Evolutionary conservation across 1,140 invertebrate species (phyloP).

Genomic region (Musca domestica): DNA sequence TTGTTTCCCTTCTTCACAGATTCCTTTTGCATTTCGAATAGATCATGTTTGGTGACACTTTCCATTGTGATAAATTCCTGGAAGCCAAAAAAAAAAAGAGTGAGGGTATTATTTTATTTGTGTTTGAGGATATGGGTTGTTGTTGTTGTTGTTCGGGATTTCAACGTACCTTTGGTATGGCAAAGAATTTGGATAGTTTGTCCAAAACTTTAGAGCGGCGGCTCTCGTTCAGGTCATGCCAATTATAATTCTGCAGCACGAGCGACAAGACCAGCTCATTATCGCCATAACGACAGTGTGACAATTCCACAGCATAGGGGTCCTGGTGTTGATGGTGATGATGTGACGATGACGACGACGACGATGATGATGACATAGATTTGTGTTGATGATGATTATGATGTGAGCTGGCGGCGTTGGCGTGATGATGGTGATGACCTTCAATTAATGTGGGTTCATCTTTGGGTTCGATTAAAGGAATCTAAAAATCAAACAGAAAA

Average conservation of each 20-base stretch:
- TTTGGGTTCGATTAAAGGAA: conserved; percentile 46
- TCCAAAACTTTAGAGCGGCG: conserved; percentile 44
- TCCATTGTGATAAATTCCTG: conserved; percentile 51
- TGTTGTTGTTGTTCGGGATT: neutral
- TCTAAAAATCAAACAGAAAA: conserved; percentile 33
- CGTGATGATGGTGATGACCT: neutral
- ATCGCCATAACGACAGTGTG: conserved; percentile 45
- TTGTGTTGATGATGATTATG: neutral
- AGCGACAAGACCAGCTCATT: conserved; percentile 48
- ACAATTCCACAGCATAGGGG: conserved; percentile 46
- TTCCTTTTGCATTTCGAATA: conserved; percentile 44
- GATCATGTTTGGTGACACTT: conserved; percentile 39
- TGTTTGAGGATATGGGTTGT: no score
- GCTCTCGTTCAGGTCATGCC: conserved; percentile 41
- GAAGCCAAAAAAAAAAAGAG: no score
- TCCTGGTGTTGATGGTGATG: conserved; percentile 36
- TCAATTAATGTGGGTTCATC: conserved; percentile 39
- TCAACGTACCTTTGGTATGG: conserved; percentile 52
- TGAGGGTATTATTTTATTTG: no score
- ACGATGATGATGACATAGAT: no score
- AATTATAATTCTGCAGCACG: conserved; percentile 44
- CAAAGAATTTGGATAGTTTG: conserved; percentile 51
- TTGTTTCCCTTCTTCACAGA: conserved; percentile 44
- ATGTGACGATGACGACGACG: neutral
- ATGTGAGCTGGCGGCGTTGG: neutral